Conservation (phyloP, 2,113 vertebrate genomes). For the Sigmodon hispidus region DNA sequence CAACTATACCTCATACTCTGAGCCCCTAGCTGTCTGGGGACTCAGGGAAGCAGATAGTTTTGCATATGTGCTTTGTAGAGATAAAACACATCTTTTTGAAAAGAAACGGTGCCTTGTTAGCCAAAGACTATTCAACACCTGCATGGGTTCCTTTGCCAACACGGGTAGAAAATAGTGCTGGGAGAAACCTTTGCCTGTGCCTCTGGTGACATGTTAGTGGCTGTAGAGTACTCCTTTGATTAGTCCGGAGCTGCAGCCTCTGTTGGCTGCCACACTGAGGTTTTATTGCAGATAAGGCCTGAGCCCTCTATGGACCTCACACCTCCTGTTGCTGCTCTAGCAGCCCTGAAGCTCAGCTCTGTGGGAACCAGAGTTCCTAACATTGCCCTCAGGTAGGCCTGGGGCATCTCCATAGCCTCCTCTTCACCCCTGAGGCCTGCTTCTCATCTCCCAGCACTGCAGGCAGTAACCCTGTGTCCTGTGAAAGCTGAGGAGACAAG, state of each 20-base stretch:
- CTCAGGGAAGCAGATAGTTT: background rate
- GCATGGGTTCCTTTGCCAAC: background rate
- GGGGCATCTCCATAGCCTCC: background rate
- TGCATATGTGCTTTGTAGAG: background rate
- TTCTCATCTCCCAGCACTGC: conserved; percentile 70
- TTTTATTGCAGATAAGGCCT: background rate
- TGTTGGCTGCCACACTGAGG: background rate
- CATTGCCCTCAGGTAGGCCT: background rate
- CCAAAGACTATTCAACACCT: accelerated
- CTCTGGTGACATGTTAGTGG: background rate
- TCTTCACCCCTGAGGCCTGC: conserved; percentile 54
- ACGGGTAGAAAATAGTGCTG: background rate
- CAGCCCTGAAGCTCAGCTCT: background rate
- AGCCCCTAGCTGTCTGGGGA: background rate
- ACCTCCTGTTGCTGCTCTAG: background rate
- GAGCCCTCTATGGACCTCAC: background rate
- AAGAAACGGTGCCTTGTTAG: background rate
- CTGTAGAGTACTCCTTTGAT: background rate
- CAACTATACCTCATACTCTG: background rate
- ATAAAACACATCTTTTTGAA: background rate
- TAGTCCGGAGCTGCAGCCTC: background rate
- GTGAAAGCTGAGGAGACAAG: conserved; percentile 60
- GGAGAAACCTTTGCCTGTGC: background rate
- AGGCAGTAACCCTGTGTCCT: conserved; percentile 31
- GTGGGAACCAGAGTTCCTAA: background rate